Evolutionary conservation across 1,140 invertebrate genomes (phyloP).

Genomic region (Drosophila tsacasi): DNA sequence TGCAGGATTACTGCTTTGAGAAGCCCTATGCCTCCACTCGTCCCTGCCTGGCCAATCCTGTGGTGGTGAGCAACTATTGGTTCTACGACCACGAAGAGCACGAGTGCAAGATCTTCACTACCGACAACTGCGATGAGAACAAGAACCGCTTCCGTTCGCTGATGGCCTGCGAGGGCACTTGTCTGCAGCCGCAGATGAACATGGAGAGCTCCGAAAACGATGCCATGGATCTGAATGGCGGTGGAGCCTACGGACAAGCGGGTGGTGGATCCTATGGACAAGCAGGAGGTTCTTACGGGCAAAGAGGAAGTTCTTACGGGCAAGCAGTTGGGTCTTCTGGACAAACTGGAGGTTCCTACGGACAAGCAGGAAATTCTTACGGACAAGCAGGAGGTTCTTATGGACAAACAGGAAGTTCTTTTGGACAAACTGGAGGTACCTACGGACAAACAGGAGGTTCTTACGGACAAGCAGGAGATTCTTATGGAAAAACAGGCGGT

Average conservation of each 20-base stretch:
- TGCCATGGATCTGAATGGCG: slow-evolving; percentile 19
- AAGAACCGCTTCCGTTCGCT: slow-evolving; percentile 69
- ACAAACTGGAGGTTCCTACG: background rate
- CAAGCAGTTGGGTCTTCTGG: background rate
- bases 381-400: background rate
- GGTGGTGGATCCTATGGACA: background rate
- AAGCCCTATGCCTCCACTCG: slow-evolving; percentile 57
- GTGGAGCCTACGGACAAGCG: background rate
- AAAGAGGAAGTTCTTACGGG: background rate
- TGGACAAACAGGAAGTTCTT: background rate
- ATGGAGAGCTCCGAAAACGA: slow-evolving; percentile 48
- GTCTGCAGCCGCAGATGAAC: slow-evolving; percentile 54
- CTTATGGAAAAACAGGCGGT: background rate
- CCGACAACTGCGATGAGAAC: slow-evolving; percentile 78
- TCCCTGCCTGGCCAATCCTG: slow-evolving; percentile 51
- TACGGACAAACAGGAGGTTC: background rate
- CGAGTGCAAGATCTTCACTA: slow-evolving; percentile 76
- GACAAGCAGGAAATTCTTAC: background rate
- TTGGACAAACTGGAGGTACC: too few relatives aligned
- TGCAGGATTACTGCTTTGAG: slow-evolving; percentile 73
- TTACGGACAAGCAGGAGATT: background rate
- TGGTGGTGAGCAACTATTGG: slow-evolving; percentile 71
- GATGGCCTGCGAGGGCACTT: slow-evolving; percentile 71
- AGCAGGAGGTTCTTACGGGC: background rate
- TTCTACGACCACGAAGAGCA: slow-evolving; percentile 76